phyloP scores from a whole-genome alignment of 2,113 vertebrate genomes.

The Crotalus horridus region DNA sequence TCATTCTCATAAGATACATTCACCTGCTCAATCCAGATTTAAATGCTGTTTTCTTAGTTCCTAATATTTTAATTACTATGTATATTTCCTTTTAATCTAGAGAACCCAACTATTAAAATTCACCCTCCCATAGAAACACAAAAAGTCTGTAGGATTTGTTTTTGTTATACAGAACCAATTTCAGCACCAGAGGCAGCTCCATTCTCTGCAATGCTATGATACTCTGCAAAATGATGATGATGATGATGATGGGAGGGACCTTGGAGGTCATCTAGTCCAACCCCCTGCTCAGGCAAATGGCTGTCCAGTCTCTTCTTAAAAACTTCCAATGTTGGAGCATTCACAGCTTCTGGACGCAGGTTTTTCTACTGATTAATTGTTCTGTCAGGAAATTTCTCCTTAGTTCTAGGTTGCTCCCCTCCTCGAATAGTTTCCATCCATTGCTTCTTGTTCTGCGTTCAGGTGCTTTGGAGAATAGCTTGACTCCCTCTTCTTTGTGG shows the following conservation, averaged over 20 bases:
- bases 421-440: too few relatives aligned
- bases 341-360: too few relatives aligned
- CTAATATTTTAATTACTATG: background rate
- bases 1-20: background rate
- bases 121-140: background rate
- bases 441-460: too few relatives aligned
- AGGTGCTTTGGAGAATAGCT: too few relatives aligned
- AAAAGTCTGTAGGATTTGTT: background rate
- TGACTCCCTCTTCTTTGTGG: too few relatives aligned
- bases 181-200: constrained; percentile 33
- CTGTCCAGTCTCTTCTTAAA: too few relatives aligned
- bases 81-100: background rate
- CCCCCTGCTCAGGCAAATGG: too few relatives aligned
- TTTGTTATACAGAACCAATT: background rate
- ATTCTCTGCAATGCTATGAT: background rate
- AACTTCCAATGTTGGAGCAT: too few relatives aligned
- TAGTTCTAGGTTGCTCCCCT: too few relatives aligned
- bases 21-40: background rate
- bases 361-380: too few relatives aligned
- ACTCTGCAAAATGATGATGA: background rate
- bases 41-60: background rate
- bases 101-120: background rate
- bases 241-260: background rate
- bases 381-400: too few relatives aligned
- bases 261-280: too few relatives aligned